Base-by-base conservation (phyloP, 37 sponge, comb jelly and placozoan genomes). In the Agelas oroides region DNA sequence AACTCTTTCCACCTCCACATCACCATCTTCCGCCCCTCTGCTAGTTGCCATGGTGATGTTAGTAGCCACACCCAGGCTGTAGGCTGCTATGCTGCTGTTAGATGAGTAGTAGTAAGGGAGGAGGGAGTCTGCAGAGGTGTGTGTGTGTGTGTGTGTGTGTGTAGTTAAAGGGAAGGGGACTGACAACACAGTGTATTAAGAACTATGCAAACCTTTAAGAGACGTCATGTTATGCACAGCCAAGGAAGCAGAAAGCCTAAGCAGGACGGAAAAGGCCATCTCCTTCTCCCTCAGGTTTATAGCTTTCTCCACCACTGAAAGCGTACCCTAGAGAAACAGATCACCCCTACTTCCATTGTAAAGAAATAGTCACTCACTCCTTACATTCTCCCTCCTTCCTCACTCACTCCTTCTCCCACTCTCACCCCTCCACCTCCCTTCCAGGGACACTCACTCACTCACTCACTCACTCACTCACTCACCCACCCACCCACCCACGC, bases 181-280 rank as follows among this genome's bases (percentile, higher is more conserved):
- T 27, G 21, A 33, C 30, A n/a, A n/a, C 8, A 12, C 6, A 12
- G 46, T 46, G 46, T 46, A 46, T 3, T 46, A 8, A 12, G 8
- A 3, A 46, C 8, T 8, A 46, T 23, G 0, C 68, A 25, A 32
- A 89, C 89, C 89, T 77, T 61, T 71, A 21, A 83, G 71, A 13
- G 70, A 70, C 2, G 78, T 58, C 75, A 90, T 85, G 73, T 90
- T 72, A 32, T 80, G 81, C n/a, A 87, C 83, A 67, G 92, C 88
- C 8, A 82, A 25, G 52, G 92, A 87, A 34, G 35, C 24, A n/a
- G 92, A 73, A 15, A 91, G 92, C 14, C 40, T 80, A 30, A 64
- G 31, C 33, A 91, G 71, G 0, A 76, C 72, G 0, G 14, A 18
- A 6, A 69, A 12, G 1, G 73, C 82, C 19, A 37, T 14, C 40